Base-by-base conservation (phyloP, 1,140 invertebrate genomes). In the Mercenaria mercenaria region DNA sequence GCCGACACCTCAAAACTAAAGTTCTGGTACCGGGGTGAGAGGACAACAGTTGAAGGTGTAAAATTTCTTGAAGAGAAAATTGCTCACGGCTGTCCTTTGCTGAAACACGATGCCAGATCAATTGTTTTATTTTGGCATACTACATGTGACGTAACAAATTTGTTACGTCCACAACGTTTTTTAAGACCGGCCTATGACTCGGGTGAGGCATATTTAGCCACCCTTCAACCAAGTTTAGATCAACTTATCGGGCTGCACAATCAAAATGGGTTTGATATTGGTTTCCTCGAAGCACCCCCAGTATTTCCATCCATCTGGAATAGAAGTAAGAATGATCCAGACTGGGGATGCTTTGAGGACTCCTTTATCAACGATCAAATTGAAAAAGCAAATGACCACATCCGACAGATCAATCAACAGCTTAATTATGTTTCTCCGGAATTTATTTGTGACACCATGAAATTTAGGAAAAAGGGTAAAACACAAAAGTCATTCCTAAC, bases 391-490 rank as follows among this genome's bases (percentile, higher is more conserved):
- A 64, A 64, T n/a, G 10, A 15, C 15, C n/a, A 64, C 15, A 8
- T 64, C 6, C n/a, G 59, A 29, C 6, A 8, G 8, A 8, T 64
- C 3, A 64, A 64, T 15, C 1, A 29, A 8, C 8, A 26, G 1
- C n/a, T 64, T n/a, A 64, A 64, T 64, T 64, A 8, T 29, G 26
- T 64, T 20, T 64, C 59, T 29, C 59, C 26, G n/a, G 29, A 64
- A 29, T 64, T 64, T 64, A 10, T 64, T 29, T 64, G 59, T 64
- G 59, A 64, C 26, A n/a, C n/a, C 59, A 64, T 64, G 59, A 64
- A 64, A 29, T 64, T 64, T 10, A 64, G 59, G 15, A 64, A 64
- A 26, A 26, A 26, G 59, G n/a, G 59, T 10, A 8, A 26, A 26
- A 26, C 3, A 6, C 20, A 26, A 29, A 29, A 26, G 29, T 8